A percentile compares a stretch with the other conserved stretches of the same genome.
These are phyloP conservation scores for Taphrorychus bicolor DNA, from an alignment of 2,888 invertebrate species.

Conservation along the genomic window DNA sequence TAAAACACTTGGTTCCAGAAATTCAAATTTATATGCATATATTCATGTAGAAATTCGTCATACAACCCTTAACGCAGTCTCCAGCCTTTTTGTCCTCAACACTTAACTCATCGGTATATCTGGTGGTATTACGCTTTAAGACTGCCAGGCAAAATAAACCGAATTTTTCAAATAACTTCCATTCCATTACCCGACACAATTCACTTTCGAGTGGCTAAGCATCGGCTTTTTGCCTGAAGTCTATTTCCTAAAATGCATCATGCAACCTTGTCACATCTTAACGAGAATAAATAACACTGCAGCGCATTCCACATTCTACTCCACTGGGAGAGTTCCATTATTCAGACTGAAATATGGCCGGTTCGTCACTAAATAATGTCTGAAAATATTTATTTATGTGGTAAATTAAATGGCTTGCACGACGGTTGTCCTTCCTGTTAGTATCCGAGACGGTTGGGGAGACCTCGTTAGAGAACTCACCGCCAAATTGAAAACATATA, in stretches of 20 bases:
- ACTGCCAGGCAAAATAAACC: neutral
- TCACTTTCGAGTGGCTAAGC: neutral
- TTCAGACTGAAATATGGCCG: neutral
- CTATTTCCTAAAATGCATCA: constrained; percentile 6
- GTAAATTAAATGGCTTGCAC: neutral
- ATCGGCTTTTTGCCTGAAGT: neutral
- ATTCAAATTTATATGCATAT: too few relatives aligned
- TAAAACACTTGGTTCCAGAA: too few relatives aligned
- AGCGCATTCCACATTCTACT: neutral
- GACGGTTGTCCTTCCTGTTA: too few relatives aligned
- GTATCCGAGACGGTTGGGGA: neutral
- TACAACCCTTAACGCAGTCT: too few relatives aligned
- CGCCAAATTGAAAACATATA: neutral
- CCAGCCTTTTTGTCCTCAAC: too few relatives aligned
- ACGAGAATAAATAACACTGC: constrained; percentile 4
- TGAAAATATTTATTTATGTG: neutral
- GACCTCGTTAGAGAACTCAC: neutral
- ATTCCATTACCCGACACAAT: neutral
- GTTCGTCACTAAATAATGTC: neutral
- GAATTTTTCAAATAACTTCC: neutral
- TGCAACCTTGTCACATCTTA: constrained; percentile 9
- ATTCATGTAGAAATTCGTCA: too few relatives aligned
- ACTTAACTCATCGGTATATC: too few relatives aligned
- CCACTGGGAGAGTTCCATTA: neutral
- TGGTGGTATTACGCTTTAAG: neutral